Base-by-base conservation (phyloP, 2,888 invertebrate genomes). In the Alentia gelatinosa region DNA sequence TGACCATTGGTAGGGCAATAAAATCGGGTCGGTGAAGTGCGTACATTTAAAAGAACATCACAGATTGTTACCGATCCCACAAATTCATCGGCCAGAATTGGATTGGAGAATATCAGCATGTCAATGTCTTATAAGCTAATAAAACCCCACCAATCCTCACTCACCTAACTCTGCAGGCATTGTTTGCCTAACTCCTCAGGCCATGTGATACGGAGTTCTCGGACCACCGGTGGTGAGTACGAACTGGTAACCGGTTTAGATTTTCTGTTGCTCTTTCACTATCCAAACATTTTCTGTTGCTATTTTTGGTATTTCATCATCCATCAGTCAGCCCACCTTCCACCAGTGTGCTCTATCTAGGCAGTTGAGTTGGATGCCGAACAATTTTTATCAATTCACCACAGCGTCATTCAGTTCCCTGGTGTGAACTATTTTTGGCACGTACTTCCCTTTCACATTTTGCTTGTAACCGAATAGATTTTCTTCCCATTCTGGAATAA, bases 181-280 rank as follows among this genome's bases (percentile, higher is more conserved):
- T 74, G 26, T 74, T 74, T 74, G 74, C 74, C 74, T 74, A 74
- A 74, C 74, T 74, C 74, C 30, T 33, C 74, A 74, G 74, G 74
- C 74, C 74, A 33, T 74, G 74, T 74, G 74, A 74, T 74, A 74
- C 30, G 74, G 74, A 74, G 26, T 33, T n/a, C 30, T 74, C 3
- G 74, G 74, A 74, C 74, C 74, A 12, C 30, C 30, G 30, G 33
- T 33, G 74, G 74, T 74, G 74, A 74, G 74, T 74, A 74, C 30
- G 74, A 74, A 30, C 12, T 26, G 4, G 26, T 33, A 26, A 74
- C 30, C 33, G 33, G 74, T 74, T 74, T 33, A 33, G 74, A 12
- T 74, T 74, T 19, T 5, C 74, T 33, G 74, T 74, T 74, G 26
- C 74, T 74, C 74, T 33, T 74, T 12, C 56, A 4, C 23, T n/a